Conservation (phyloP, 2,797 vertebrate genomes). For the Sparidentex hasta region DNA sequence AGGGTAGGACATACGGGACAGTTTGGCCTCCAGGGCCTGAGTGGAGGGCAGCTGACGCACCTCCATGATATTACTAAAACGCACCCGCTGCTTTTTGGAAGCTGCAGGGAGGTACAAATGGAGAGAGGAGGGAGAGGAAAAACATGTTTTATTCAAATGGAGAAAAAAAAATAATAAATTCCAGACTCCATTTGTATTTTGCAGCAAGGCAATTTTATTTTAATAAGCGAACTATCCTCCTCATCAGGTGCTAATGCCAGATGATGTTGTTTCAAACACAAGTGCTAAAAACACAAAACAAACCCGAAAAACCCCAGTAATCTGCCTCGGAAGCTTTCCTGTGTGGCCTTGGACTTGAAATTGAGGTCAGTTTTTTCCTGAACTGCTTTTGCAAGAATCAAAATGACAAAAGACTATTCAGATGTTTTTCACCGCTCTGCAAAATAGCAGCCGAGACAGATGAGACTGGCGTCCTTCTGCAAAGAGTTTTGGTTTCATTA, state of each 20-base stretch:
- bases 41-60: constrained; percentile 95
- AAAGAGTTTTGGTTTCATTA: neutral
- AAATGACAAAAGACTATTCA: constrained; percentile 3
- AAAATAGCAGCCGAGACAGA: neutral
- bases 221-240: neutral
- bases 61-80: constrained; percentile 98
- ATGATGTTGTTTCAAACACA: neutral
- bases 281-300: neutral
- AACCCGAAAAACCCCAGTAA: neutral
- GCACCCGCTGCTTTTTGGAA: constrained; percentile 93
- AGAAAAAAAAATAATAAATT: neutral
- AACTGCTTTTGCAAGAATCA: neutral
- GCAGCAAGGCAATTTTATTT: neutral
- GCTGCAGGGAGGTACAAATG: constrained; percentile 69
- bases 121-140: neutral
- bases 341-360: neutral
- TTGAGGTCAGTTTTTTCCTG: neutral
- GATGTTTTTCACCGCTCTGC: neutral
- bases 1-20: constrained; percentile 96
- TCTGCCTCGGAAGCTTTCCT: neutral
- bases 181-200: neutral
- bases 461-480: neutral
- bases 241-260: neutral
- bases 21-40: constrained; percentile 94
- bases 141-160: constrained; percentile 6